Percentiles rank a stretch among this genome's conserved stretches.
These are phyloP conservation scores for Cryptophagus acutangulus DNA, from an alignment of 2,888 invertebrate species.

Conservation along the genomic window DNA sequence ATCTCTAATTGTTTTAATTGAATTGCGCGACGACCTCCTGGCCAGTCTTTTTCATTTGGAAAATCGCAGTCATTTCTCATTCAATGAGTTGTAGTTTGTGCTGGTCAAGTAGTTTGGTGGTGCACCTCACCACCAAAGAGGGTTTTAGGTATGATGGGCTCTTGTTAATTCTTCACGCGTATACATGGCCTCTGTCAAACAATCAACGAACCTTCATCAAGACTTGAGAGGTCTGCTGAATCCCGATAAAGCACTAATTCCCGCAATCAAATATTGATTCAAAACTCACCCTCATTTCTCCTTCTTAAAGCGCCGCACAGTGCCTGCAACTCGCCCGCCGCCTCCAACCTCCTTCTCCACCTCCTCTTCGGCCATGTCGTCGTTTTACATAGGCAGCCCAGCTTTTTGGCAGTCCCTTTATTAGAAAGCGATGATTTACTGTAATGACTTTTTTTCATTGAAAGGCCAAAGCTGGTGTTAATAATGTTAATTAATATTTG, in stretches of 20 bases:
- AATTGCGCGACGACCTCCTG: too few relatives aligned
- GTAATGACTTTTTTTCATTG: constrained; percentile 53
- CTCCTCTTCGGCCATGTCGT: too few relatives aligned
- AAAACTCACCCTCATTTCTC: constrained; percentile 46
- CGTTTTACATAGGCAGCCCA: constrained; percentile 49
- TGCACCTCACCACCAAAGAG: too few relatives aligned
- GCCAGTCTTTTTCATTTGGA: too few relatives aligned
- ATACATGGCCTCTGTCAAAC: constrained; percentile 48
- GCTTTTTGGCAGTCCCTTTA: constrained; percentile 44
- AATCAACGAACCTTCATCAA: constrained; percentile 51
- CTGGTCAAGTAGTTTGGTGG: too few relatives aligned
- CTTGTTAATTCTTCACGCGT: constrained; percentile 49
- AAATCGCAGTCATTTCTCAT: too few relatives aligned
- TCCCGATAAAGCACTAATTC: constrained; percentile 51
- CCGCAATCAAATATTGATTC: constrained; percentile 53
- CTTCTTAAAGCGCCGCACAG: constrained; percentile 35
- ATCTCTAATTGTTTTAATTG: constrained; percentile 3
- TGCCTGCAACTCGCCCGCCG: constrained; percentile 40
- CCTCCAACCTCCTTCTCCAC: constrained; percentile 36
- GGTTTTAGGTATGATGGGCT: too few relatives aligned
- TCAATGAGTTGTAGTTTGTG: too few relatives aligned
- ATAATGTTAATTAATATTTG: constrained; percentile 61
- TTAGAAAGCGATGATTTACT: constrained; percentile 59
- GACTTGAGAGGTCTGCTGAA: constrained; percentile 47
- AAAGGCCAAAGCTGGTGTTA: constrained; percentile 53